Percentiles rank a stretch among this genome's conserved stretches.
phyloP scores from a whole-genome alignment of 2,888 invertebrate species.

The Troglohyphantes excavatus region DNA sequence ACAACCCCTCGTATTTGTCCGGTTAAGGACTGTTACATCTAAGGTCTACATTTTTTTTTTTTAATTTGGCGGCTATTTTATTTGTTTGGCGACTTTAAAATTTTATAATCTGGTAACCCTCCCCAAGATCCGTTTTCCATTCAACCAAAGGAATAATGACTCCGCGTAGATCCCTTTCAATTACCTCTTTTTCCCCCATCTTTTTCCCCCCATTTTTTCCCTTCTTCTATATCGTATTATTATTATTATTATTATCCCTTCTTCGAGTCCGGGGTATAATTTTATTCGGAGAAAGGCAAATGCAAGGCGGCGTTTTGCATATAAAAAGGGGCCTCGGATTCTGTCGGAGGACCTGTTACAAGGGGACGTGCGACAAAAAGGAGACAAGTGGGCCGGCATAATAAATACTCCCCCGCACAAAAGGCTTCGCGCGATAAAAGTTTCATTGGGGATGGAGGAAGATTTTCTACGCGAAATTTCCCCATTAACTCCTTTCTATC shows the following conservation, averaged over 20 bases:
- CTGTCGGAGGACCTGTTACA: conserved; percentile 73
- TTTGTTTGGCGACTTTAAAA: too few species aligned
- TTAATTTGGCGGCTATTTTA: too few species aligned
- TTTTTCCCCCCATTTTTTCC: neutral
- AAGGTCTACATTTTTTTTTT: too few species aligned
- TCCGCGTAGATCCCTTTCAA: conserved; percentile 60
- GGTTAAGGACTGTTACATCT: too few species aligned
- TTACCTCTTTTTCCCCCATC: conserved; percentile 45
- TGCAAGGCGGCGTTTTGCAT: conserved; percentile 64
- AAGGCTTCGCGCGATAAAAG: conserved; percentile 59
- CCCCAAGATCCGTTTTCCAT: conserved; percentile 20
- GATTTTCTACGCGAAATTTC: conserved; percentile 69
- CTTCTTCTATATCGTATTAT: neutral
- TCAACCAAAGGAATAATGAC: conserved; percentile 60
- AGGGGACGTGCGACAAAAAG: conserved; percentile 52
- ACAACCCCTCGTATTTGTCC: too few species aligned
- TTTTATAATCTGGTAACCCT: too few species aligned
- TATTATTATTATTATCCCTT: conserved; percentile 65
- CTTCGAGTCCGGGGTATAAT: conserved; percentile 48
- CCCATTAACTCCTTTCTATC: conserved; percentile 57
- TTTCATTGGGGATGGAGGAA: conserved; percentile 48
- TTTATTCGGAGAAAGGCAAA: conserved; percentile 55
- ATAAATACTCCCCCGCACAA: conserved; percentile 64
- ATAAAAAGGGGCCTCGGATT: conserved; percentile 71
- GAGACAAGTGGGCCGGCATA: conserved; percentile 69